Evolutionary conservation across 2,888 invertebrate genomes (phyloP).

Genomic region (Lysandra coridon): DNA sequence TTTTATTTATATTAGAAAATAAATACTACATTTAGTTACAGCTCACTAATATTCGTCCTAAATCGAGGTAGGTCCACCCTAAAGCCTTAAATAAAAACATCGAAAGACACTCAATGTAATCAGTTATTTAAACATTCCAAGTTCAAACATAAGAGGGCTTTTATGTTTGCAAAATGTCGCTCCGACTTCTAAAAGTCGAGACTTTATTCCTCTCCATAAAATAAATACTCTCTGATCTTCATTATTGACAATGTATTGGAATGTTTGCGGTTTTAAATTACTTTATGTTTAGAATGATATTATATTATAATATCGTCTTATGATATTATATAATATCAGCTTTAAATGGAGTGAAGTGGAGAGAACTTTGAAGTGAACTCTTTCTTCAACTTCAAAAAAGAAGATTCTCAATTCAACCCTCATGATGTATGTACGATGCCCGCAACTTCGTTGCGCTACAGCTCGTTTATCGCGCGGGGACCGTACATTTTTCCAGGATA

Average conservation of each 20-base stretch:
- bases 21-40: not conserved
- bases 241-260: constrained; percentile 17
- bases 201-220: constrained; percentile 22
- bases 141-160: constrained; percentile 29
- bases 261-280: constrained; percentile 28
- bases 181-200: constrained; percentile 28
- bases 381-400: too few species aligned
- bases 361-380: too few species aligned
- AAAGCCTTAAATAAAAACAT: constrained; percentile 27
- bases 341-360: too few species aligned
- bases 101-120: constrained; percentile 33
- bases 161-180: constrained; percentile 31
- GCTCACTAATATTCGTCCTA: not conserved
- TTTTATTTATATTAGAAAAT: too few species aligned
- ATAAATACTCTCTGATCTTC: constrained; percentile 20
- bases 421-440: too few species aligned
- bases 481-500: too few species aligned
- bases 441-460: too few species aligned
- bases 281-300: constrained; percentile 1
- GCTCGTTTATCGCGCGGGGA: too few species aligned
- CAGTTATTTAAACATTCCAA: constrained; percentile 34
- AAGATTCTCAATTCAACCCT: too few species aligned
- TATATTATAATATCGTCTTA: too few species aligned
- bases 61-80: not conserved
- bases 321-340: too few species aligned